phyloP scores from a whole-genome alignment of 2,888 invertebrate species.

The Orthonevra nobilis region DNA sequence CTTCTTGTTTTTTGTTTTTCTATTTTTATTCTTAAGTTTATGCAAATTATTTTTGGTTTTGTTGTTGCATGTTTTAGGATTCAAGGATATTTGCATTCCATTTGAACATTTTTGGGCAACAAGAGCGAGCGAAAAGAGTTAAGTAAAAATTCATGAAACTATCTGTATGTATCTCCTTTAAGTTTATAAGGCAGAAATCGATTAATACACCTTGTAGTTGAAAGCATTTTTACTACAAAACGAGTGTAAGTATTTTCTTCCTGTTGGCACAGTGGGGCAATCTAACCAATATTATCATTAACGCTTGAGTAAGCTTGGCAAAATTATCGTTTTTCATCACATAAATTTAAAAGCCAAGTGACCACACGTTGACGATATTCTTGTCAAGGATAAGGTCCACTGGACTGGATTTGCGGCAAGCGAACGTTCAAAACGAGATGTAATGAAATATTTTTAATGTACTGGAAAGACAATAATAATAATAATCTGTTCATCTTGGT shows the following conservation, averaged over 20 bases:
- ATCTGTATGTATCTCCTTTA: conserved; percentile 33
- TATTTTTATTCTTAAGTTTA: no score
- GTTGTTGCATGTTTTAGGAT: neutral
- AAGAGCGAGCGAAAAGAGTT: no score
- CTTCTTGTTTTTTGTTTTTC: no score
- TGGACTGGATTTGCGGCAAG: conserved; percentile 23
- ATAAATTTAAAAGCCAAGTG: conserved; percentile 64
- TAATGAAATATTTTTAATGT: conserved; percentile 20
- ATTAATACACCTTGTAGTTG: conserved; percentile 3
- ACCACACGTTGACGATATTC: conserved; percentile 49
- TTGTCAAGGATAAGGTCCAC: conserved; percentile 23
- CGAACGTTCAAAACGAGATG: conserved; percentile 14
- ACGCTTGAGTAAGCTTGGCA: conserved; percentile 47
- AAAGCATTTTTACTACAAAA: no score
- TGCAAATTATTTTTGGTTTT: conserved; percentile 43
- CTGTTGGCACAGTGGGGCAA: conserved; percentile 42
- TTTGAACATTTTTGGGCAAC: no score
- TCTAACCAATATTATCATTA: conserved; percentile 44
- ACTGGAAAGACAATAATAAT: conserved; percentile 46
- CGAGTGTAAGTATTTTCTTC: conserved; percentile 2
- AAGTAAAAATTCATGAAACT: conserved; percentile 14
- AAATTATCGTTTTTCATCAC: conserved; percentile 59
- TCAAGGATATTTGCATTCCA: conserved; percentile 28
- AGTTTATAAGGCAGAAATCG: conserved; percentile 27
- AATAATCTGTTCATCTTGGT: no score